Conservation (phyloP, 2,113 vertebrate genomes). For the Upupa epops region DNA sequence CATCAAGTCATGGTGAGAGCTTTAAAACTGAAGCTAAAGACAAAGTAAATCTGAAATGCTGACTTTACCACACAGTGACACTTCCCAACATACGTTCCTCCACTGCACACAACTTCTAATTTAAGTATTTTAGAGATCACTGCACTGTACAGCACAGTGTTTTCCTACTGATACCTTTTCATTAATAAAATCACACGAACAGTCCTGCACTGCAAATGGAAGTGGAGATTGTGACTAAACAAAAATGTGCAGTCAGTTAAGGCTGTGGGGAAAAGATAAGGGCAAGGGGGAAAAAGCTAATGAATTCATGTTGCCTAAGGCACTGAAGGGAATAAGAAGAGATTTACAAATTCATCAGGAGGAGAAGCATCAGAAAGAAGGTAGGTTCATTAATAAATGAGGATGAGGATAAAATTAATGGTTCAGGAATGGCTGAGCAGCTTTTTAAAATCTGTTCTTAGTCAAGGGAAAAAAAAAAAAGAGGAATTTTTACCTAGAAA, state of each 20-base stretch:
- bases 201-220: not conserved
- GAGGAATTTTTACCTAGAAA: not conserved
- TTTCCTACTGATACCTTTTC: not conserved
- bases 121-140: not conserved
- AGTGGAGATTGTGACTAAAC: not conserved
- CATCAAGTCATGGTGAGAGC: not conserved
- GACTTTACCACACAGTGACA: not conserved
- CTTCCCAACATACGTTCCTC: not conserved
- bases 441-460: constrained; percentile 16
- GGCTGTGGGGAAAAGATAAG: constrained; percentile 48
- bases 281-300: not conserved
- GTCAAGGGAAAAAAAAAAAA: not conserved
- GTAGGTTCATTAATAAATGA: constrained; percentile 65
- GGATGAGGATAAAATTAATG: constrained; percentile 50
- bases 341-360: constrained; percentile 63
- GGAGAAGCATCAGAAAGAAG: constrained; percentile 45
- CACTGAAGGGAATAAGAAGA: constrained; percentile 56
- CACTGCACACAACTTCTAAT: not conserved
- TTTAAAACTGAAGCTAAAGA: not conserved
- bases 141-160: not conserved
- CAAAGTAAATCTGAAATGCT: not conserved
- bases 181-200: constrained; percentile 21
- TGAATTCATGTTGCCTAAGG: constrained; percentile 44
- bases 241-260: constrained; percentile 13
- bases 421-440: constrained; percentile 44